These are phyloP conservation scores for Drosophila albomicans DNA, from an alignment of 1,140 invertebrate genomes.

Conservation along the genomic window DNA sequence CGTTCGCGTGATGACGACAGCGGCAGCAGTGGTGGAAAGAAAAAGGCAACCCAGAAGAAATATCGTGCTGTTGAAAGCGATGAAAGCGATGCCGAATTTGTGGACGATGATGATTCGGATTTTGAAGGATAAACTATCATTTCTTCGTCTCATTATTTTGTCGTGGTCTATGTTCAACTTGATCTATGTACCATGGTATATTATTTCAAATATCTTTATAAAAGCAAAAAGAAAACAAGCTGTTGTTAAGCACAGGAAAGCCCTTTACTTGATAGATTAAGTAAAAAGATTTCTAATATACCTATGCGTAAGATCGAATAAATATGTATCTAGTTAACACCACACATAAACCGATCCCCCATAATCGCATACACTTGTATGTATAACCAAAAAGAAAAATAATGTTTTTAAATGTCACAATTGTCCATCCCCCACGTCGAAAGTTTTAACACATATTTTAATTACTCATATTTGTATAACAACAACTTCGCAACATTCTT, in stretches of 20 bases:
- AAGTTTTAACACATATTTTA: background rate
- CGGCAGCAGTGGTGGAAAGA: slow-evolving; percentile 58
- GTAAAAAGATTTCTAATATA: slow-evolving; percentile 36
- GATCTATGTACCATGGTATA: slow-evolving; percentile 30
- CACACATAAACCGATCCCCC: background rate
- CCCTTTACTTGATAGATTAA: slow-evolving; percentile 22
- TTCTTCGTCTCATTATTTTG: background rate
- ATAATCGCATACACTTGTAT: background rate
- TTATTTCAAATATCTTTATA: slow-evolving; percentile 39
- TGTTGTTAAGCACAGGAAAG: background rate
- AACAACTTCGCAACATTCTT: slow-evolving; percentile 71
- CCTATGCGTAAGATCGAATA: background rate
- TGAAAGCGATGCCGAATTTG: slow-evolving; percentile 35
- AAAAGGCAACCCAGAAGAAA: slow-evolving; percentile 54
- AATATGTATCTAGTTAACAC: background rate
- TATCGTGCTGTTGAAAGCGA: slow-evolving; percentile 54
- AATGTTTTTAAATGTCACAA: slow-evolving; percentile 3
- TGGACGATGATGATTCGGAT: slow-evolving; percentile 74
- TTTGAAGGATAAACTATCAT: slow-evolving; percentile 51
- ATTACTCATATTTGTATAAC: slow-evolving; percentile 23
- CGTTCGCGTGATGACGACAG: slow-evolving; percentile 65
- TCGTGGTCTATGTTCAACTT: background rate
- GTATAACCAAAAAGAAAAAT: slow-evolving; percentile 11
- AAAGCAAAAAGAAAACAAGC: slow-evolving; percentile 10
- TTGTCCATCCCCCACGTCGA: background rate